Evolutionary conservation across 2,888 invertebrate genomes (phyloP).

Genomic region (Lasioglossum villosulum): DNA sequence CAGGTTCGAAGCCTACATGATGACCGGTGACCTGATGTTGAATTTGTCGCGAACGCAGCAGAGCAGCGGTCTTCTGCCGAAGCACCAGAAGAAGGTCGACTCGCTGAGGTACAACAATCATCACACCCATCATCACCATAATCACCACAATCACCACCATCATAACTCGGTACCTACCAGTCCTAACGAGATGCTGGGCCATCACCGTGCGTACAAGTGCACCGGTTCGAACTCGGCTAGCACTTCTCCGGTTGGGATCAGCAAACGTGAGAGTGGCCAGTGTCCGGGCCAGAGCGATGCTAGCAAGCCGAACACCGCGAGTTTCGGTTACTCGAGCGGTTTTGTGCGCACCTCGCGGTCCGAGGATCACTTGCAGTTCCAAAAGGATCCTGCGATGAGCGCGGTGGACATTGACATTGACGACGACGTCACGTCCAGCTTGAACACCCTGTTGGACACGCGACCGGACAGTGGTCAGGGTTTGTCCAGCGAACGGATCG

Average conservation of each 20-base stretch:
- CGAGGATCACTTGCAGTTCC: slow-evolving; percentile 95
- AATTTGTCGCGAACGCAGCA: slow-evolving; percentile 94
- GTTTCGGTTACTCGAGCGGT: slow-evolving; percentile 84
- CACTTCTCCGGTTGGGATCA: slow-evolving; percentile 86
- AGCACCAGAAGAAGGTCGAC: slow-evolving; percentile 87
- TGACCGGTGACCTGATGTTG: slow-evolving; percentile 98
- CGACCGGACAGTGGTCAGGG: slow-evolving; percentile 87
- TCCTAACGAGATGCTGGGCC: slow-evolving; percentile 88
- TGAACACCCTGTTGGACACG: slow-evolving; percentile 95
- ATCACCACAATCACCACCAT: slow-evolving; percentile 85
- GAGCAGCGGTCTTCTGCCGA: slow-evolving; percentile 87
- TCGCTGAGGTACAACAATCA: slow-evolving; percentile 87
- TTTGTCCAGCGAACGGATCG: slow-evolving; percentile 89
- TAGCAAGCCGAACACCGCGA: slow-evolving; percentile 67
- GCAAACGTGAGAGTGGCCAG: slow-evolving; percentile 84
- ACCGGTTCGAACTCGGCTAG: slow-evolving; percentile 85
- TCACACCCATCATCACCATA: slow-evolving; percentile 85
- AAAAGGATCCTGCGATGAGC: slow-evolving; percentile 92
- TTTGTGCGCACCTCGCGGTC: slow-evolving; percentile 95
- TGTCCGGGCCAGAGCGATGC: slow-evolving; percentile 67
- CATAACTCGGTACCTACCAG: slow-evolving; percentile 90
- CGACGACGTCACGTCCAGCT: slow-evolving; percentile 96
- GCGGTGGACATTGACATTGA: slow-evolving; percentile 96
- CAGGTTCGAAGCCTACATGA: slow-evolving; percentile 97
- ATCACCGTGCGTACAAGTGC: slow-evolving; percentile 85